Base-by-base conservation (phyloP, 2,888 invertebrate genomes). In the Melipona bicolor region DNA sequence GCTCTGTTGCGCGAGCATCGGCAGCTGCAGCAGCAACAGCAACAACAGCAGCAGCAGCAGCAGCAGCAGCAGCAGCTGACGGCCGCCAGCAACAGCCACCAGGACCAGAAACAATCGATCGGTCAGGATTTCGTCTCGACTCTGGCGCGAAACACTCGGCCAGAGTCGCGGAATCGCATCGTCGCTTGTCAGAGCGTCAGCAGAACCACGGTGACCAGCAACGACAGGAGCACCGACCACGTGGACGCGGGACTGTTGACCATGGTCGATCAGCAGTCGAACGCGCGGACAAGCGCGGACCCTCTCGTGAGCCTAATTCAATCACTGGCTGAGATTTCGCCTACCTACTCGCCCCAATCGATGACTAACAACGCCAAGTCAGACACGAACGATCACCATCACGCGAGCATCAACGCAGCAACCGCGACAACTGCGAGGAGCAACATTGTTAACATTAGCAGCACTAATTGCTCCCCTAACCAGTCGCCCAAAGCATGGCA, bases 401-500 rank as follows among this genome's bases (percentile, higher is more conserved):
- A 65, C 13, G 19, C 64, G 43, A 62, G 64, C 75, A 79, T 77
- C 76, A 70, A 61, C 82, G 64, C 74, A 50, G 67, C 81, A 68
- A 81, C 85, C 61, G 56, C 81, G 78, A 72, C 88, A 62, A 80
- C 83, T 78, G 81, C 86, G 59, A 85, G 84, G 81, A 84, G 86
- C 90, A 90, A 86, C 84, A 87, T 80, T 86, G 86, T 87, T 89
- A 92, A 89, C 89, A 13, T 24, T 59, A 90, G 87, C 87, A 87
- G 90, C 91, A 92, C 92, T 92, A 93, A 93, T 91, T 90, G 92
- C 88, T 92, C 92, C 90, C 92, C 93, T 92, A 94, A 94, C 88
- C 94, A 94, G 89, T 94, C 93, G 90, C 93, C 94, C 92, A 94
- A 94, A 94, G 93, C 94, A 94, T 94, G 94, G 94, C 94, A 94